Evolutionary conservation across 2,113 vertebrate genomes (phyloP).

Genomic region (Micronisus gabar): DNA sequence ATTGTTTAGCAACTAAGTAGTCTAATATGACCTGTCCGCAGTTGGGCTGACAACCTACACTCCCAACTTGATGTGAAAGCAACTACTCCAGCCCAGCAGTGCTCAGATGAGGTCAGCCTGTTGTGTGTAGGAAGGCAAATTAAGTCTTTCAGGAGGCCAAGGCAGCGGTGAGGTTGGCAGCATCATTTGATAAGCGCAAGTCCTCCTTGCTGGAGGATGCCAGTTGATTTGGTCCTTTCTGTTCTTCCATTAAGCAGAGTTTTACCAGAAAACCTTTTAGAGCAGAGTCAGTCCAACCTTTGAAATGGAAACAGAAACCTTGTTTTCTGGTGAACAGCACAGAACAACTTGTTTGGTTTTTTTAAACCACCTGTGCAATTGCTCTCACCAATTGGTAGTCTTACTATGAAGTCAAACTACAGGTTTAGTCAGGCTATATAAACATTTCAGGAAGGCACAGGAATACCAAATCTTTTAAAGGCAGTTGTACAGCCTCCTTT

Average conservation of each 20-base stretch:
- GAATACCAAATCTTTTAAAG: not conserved
- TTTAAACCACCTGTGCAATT: not conserved
- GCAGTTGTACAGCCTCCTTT: not conserved
- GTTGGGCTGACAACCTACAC: not conserved
- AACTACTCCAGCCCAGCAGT: not conserved
- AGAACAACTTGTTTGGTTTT: not conserved
- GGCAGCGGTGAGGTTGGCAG: not conserved
- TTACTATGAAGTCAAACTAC: not conserved
- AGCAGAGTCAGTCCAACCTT: not conserved
- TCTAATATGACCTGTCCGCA: not conserved
- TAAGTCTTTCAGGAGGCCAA: fast-evolving
- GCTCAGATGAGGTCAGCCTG: not conserved
- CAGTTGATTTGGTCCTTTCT: not conserved
- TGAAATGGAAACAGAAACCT: not conserved
- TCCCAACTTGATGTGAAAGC: not conserved
- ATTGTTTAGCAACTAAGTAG: not conserved
- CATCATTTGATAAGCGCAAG: not conserved
- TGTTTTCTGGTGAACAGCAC: not conserved
- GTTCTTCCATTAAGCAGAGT: not conserved
- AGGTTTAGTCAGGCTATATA: not conserved
- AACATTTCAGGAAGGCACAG: not conserved
- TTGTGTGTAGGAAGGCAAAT: not conserved
- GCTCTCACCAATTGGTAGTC: not conserved
- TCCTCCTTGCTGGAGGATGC: not conserved
- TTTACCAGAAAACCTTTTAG: not conserved